Evolutionary conservation across 2,113 vertebrate genomes (phyloP).

Genomic region (Cepphus grylle): DNA sequence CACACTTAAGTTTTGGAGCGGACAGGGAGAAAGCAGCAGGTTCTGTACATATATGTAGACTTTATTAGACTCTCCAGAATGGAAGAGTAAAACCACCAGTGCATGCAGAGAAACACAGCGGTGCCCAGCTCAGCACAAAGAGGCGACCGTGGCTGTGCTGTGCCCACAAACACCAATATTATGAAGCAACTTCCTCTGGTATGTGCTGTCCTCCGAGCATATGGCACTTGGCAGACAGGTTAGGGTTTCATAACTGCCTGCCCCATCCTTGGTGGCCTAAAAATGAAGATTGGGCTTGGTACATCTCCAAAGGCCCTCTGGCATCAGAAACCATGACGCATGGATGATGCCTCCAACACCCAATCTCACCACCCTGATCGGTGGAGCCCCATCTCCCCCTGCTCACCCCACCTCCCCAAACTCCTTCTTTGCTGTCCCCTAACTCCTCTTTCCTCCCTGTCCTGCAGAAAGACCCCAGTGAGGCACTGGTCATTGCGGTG

Average conservation of each 20-base stretch:
- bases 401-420: not conserved
- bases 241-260: not conserved
- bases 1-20: not conserved
- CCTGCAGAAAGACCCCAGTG: slow-evolving; percentile 70
- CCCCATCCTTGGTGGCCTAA: not conserved
- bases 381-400: not conserved
- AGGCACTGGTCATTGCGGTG: slow-evolving; percentile 74
- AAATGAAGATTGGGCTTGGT: not conserved
- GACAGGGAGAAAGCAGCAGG: not conserved
- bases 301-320: not conserved
- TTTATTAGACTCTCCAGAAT: not conserved
- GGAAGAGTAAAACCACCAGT: not conserved
- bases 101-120: not conserved
- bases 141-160: not conserved
- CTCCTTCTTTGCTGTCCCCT: not conserved
- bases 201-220: not conserved
- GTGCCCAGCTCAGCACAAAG: not conserved
- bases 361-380: not conserved
- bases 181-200: not conserved
- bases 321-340: accelerated
- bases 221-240: not conserved
- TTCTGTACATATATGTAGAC: not conserved
- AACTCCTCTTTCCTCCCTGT: not conserved
- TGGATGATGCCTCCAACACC: not conserved
- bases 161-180: not conserved